These are phyloP conservation scores for Zhuqinia jingwanae DNA, from an alignment of 2,888 invertebrate species.

Conservation along the genomic window DNA sequence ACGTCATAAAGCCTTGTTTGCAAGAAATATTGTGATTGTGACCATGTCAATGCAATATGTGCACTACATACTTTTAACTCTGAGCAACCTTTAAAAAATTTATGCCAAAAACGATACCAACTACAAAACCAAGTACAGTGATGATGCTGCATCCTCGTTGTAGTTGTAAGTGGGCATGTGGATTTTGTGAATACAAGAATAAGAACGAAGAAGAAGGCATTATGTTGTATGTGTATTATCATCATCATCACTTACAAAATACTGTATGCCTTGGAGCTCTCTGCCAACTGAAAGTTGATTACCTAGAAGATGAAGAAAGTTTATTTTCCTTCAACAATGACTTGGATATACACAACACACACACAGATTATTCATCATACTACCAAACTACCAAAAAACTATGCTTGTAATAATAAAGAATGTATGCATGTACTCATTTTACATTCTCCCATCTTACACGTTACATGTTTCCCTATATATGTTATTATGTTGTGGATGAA, in stretches of 20 bases:
- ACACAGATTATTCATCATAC: neutral
- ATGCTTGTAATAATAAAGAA: too few relatives aligned
- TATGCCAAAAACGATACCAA: neutral
- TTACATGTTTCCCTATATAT: too few relatives aligned
- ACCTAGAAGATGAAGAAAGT: constrained; percentile 58
- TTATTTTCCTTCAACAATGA: constrained; percentile 60
- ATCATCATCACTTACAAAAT: constrained; percentile 17
- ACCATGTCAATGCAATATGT: constrained; percentile 29
- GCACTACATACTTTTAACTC: neutral
- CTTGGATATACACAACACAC: constrained; percentile 16
- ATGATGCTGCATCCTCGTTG: too few relatives aligned
- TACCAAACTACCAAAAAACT: neutral
- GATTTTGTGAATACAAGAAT: neutral
- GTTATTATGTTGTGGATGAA: too few relatives aligned
- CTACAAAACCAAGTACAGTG: too few relatives aligned
- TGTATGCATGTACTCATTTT: too few relatives aligned
- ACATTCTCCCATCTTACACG: too few relatives aligned
- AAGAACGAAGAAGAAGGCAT: neutral
- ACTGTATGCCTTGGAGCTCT: constrained; percentile 26
- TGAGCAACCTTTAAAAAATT: constrained; percentile 10
- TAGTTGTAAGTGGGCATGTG: too few relatives aligned
- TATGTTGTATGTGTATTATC: too few relatives aligned
- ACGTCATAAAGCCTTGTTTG: neutral
- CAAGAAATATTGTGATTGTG: constrained; percentile 5
- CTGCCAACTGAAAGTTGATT: constrained; percentile 58